Percentiles rank a stretch among this genome's conserved stretches.
phyloP scores from a whole-genome alignment of 2,113 vertebrate species.

The Propithecus coquereli region DNA sequence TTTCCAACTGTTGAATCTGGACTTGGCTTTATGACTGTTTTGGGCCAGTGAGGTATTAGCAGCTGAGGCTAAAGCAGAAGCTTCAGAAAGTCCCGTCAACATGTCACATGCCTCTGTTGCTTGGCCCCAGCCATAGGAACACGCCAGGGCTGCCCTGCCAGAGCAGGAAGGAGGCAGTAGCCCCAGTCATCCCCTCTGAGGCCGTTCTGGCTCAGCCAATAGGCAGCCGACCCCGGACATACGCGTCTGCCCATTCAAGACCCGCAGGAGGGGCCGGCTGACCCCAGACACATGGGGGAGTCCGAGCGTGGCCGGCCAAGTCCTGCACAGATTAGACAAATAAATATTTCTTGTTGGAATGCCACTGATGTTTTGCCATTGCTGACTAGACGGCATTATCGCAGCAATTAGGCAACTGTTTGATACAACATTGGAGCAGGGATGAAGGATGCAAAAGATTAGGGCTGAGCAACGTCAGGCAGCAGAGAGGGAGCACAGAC shows the following conservation, averaged over 20 bases:
- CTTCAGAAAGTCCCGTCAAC: background rate
- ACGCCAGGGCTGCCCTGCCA: background rate
- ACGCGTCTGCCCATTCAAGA: background rate
- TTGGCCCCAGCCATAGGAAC: background rate
- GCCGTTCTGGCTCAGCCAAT: background rate
- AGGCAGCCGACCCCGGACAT: background rate
- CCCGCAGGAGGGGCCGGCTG: background rate
- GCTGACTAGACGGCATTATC: background rate
- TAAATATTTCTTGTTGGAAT: background rate
- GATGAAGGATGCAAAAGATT: background rate
- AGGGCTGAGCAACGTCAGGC: background rate
- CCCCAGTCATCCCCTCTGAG: background rate
- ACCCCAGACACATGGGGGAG: background rate
- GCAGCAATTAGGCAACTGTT: background rate
- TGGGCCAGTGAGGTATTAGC: background rate
- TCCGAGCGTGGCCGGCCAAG: background rate
- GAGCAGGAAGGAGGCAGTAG: background rate
- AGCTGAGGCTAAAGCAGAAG: background rate
- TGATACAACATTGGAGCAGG: background rate
- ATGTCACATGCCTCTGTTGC: background rate
- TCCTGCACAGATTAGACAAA: background rate
- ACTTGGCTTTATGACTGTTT: background rate
- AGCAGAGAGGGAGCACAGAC: background rate
- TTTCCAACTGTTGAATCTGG: background rate
- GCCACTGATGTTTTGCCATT: background rate